Evolutionary conservation across 2,113 vertebrate species (phyloP).

Genomic region (human (Homo sapiens)): GRCh38 chr16:80620501-80621000

Average conservation of each 20-base stretch:
- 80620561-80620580: background rate
- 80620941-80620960: constrained; percentile 51
- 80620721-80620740: rapidly evolving
- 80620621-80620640: background rate
- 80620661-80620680: constrained; percentile 39
- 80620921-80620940: constrained; percentile 98
- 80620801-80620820: constrained; percentile 96
- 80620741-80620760: constrained; percentile 68
- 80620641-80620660: background rate
- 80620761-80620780: constrained; percentile 97
- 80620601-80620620: background rate
- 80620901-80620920: constrained; percentile 95
- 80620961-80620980: background rate
- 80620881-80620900: constrained; percentile 95
- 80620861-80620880: constrained; percentile 95
- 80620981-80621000: background rate
- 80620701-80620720: background rate
- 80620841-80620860: constrained; percentile 98
- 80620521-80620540: background rate
- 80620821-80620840: constrained; percentile 96
- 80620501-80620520: background rate
- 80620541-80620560: background rate
- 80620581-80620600: constrained; percentile 69
- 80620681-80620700: background rate
- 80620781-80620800: constrained; percentile 97